These are phyloP conservation scores for Bos javanicus DNA, from an alignment of 2,113 vertebrate genomes.

Conservation along the genomic window DNA sequence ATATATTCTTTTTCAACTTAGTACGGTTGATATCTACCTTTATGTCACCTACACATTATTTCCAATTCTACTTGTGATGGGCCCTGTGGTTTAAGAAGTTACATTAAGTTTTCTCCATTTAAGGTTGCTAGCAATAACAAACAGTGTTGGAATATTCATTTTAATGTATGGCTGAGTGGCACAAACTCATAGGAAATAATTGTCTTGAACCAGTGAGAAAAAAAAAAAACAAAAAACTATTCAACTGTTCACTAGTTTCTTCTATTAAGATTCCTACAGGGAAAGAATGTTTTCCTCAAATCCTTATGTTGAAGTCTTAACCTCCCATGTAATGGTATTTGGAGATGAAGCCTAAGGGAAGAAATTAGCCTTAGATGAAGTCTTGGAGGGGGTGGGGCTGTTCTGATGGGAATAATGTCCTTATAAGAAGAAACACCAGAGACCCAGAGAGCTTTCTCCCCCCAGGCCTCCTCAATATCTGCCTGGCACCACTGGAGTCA, in stretches of 20 bases:
- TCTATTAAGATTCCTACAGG: background rate
- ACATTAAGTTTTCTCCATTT: background rate
- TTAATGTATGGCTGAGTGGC: background rate
- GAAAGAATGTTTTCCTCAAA: background rate
- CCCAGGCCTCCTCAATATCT: background rate
- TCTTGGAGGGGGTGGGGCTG: accelerated
- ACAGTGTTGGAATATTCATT: background rate
- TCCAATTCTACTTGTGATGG: background rate
- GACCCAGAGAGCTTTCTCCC: background rate
- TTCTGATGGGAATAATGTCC: background rate
- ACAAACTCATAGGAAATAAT: background rate
- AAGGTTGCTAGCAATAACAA: background rate
- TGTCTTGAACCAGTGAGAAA: background rate
- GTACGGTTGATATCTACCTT: background rate
- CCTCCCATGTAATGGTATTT: background rate
- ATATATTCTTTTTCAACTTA: background rate
- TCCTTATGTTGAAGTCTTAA: background rate
- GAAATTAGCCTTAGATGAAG: background rate
- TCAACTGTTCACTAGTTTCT: background rate
- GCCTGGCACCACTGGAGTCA: background rate
- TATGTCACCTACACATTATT: background rate
- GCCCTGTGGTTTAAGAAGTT: background rate
- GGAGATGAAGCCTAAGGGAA: background rate
- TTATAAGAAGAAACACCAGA: background rate
- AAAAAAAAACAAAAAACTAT: background rate